phyloP scores from a whole-genome alignment of 1,140 invertebrate species.

The Drosophila saltans region DNA sequence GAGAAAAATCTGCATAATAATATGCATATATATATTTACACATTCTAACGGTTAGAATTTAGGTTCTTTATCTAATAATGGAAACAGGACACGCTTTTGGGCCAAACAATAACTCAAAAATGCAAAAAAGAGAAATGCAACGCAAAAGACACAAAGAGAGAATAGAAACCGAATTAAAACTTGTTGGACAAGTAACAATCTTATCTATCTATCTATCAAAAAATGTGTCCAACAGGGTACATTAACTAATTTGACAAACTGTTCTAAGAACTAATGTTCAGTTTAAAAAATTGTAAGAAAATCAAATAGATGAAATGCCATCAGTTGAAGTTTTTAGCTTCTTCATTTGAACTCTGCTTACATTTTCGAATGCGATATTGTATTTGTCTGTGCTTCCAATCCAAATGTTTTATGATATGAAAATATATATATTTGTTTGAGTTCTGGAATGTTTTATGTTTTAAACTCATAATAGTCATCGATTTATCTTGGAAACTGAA shows the following conservation, averaged over 20 bases:
- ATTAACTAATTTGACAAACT: slow-evolving; percentile 5
- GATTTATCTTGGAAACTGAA: no score
- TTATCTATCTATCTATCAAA: neutral
- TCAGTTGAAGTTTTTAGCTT: no score
- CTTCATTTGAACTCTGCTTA: no score
- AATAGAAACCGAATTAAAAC: slow-evolving; percentile 25
- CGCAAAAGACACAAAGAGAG: neutral
- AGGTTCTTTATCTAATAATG: slow-evolving; percentile 24
- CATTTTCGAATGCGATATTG: no score
- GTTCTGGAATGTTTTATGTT: no score
- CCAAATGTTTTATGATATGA: no score
- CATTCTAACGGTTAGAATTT: slow-evolving; percentile 39
- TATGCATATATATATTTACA: slow-evolving; percentile 8
- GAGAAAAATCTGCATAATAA: slow-evolving; percentile 8
- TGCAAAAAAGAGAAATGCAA: slow-evolving; percentile 20
- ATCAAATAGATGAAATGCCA: no score
- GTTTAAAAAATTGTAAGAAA: no score
- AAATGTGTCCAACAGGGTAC: neutral
- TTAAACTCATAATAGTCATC: no score
- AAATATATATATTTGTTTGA: no score
- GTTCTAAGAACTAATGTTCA: no score
- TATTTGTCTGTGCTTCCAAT: no score
- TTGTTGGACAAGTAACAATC: slow-evolving; percentile 37
- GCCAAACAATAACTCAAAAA: slow-evolving; percentile 48
- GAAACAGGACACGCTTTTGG: slow-evolving; percentile 51